Percentiles rank a stretch among this genome's conserved stretches.
Evolutionary conservation across 2,797 vertebrate species (phyloP).

Genomic region (Fratercula arctica): DNA sequence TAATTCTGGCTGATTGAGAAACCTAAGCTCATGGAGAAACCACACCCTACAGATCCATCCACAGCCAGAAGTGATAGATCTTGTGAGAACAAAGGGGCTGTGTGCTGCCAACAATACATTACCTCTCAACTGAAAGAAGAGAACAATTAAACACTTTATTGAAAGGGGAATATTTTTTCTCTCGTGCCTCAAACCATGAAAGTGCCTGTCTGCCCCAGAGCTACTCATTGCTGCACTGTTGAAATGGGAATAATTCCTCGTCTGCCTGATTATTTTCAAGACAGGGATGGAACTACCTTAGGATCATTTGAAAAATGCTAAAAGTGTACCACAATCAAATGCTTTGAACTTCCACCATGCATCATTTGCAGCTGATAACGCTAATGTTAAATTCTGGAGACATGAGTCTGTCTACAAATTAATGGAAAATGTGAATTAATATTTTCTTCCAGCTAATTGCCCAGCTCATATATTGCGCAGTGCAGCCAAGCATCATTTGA

Average conservation of each 20-base stretch:
- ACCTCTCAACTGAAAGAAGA: slow-evolving; percentile 20
- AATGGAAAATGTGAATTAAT: slow-evolving; percentile 64
- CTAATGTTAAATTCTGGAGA: slow-evolving; percentile 64
- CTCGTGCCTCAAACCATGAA: slow-evolving; percentile 31
- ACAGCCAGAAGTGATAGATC: not conserved
- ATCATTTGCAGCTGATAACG: slow-evolving; percentile 26
- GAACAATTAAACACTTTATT: slow-evolving; percentile 56
- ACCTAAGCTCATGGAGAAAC: not conserved
- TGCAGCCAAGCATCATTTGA: not conserved
- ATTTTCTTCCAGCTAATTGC: slow-evolving; percentile 57
- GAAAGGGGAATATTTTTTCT: slow-evolving; percentile 60
- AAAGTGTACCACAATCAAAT: slow-evolving; percentile 44
- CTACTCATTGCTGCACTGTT: slow-evolving; percentile 38
- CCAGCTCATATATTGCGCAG: not conserved
- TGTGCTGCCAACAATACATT: slow-evolving; percentile 52
- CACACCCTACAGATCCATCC: not conserved
- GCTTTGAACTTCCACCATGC: slow-evolving; percentile 53
- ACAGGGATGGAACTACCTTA: slow-evolving; percentile 8
- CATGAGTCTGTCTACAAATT: slow-evolving; percentile 61
- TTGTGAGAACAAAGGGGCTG: not conserved
- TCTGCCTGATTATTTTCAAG: slow-evolving; percentile 32
- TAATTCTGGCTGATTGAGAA: not conserved
- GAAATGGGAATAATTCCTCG: slow-evolving; percentile 48
- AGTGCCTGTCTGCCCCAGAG: slow-evolving; percentile 19
- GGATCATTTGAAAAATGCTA: slow-evolving; percentile 15